Evolutionary conservation across 2,797 vertebrate species (phyloP), one percentile per base, ranked within the genome.

Genomic region (Trichosurus vulpecula): DNA sequence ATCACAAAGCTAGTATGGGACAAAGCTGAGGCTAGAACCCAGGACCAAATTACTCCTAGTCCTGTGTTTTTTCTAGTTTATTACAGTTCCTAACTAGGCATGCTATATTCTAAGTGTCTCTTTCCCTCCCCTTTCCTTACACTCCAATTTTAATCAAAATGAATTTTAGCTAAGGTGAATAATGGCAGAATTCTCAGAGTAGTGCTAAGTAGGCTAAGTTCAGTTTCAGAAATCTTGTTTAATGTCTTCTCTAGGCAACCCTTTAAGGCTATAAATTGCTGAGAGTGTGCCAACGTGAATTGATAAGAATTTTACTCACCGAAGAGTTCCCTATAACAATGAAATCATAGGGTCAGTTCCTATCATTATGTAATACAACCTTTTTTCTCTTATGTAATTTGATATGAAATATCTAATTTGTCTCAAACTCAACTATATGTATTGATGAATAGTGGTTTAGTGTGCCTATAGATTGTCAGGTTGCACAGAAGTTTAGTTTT

Each of bases 401-500:
- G 22, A 27, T 47, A 27, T 47, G 87, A 87, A 87, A 87, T 87
- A 51, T 87, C 27, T 51, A 87, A 51, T 87, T 87, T 87, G 41
- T 27, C 8, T 87, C 41, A 51, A 47, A 87, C 22, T 87, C 74
- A 87, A 51, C 9, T 87, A 87, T 87, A 11, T 27, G 10, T 51
- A 51, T 51, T 87, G 74, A 47, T 92, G 41, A 93, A 74, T 53
- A 51, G 56, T 4, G 52, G 4, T 90, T n/a, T 93, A 66, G 61
- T 47, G 53, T 58, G 95, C 87, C 51, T 52, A 19, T 96, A 90
- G 12, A 30, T 57, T 94, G 96, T 93, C 27, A 47, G n/a, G 22
- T 94, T 29, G 52, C 96, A 90, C 96, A 92, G 66, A 95, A 96
- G n/a, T 54, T 92, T 19, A 4, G 90, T 91, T 90, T 92, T 74